Percentiles rank a stretch among this genome's conserved stretches.
These are phyloP conservation scores for Octomys mimax DNA, from an alignment of 2,797 vertebrate genomes.

Conservation along the genomic window DNA sequence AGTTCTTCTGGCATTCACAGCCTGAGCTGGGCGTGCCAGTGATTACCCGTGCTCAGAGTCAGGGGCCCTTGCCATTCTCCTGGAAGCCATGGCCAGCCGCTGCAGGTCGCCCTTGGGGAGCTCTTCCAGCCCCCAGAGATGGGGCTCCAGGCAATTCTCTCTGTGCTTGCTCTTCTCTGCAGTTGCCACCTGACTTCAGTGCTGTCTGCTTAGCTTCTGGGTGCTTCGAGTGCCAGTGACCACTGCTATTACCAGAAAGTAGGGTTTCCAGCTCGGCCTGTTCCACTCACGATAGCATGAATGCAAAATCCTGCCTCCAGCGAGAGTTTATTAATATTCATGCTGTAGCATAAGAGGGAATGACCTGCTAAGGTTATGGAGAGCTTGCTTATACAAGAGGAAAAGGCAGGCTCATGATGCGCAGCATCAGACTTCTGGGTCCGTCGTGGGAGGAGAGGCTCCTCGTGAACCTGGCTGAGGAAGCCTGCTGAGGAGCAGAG, in stretches of 20 bases:
- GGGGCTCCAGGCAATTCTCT: background rate
- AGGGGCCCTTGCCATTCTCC: background rate
- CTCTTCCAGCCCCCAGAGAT: background rate
- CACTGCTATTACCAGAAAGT: background rate
- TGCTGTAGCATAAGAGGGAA: background rate
- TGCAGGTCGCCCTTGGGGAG: background rate
- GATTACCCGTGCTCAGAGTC: background rate
- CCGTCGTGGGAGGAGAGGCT: background rate
- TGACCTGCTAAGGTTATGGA: background rate
- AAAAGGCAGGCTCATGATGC: background rate
- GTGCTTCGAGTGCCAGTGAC: background rate
- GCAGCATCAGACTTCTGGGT: background rate
- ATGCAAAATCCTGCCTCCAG: background rate
- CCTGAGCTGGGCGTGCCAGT: background rate
- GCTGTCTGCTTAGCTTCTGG: background rate
- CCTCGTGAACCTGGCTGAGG: background rate
- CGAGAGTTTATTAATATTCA: background rate
- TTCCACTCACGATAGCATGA: background rate
- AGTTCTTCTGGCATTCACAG: background rate
- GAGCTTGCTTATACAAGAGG: background rate
- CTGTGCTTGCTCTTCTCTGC: background rate
- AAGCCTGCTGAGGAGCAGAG: background rate
- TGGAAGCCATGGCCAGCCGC: background rate
- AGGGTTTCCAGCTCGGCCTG: background rate
- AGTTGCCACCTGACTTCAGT: background rate